Evolutionary conservation across 2,113 vertebrate species (phyloP), one percentile per base, ranked within the genome.

Genomic region (Sinocyclocheilus grahami): DNA sequence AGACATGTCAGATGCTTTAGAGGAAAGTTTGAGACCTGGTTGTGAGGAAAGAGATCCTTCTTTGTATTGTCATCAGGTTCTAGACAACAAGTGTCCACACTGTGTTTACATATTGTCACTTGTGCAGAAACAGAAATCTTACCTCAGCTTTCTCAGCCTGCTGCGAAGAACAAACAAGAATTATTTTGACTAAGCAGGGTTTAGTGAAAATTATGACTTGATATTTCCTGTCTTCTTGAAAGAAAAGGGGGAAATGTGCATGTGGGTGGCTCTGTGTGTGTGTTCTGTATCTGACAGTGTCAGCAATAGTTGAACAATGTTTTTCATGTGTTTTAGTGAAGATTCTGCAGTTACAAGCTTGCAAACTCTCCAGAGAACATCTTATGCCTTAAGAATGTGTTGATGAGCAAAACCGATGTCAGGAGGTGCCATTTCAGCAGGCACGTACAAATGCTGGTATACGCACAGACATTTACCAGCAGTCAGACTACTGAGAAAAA

Each of bases 341-440:
- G 84, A 48, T 67, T 72, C 62, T 71, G 60, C 18, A 22, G 78
- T 42, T 39, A 42, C 18, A 53, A 75, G 65, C 67, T 84, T 76
- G 63, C 46, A 67, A 24, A 46, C 84, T 78, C 74, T 82, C 78
- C 86, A 78, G 83, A 51, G 78, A 87, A 63, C 13, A 69, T 55
- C 51, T 77, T 82, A 46, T 84, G 77, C 69, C 39, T 86, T 82
- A 71, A 85, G 78, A 84, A 78, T 82, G 79, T 88, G 75, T 78
- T 77, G 77, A 91, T 85, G 81, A 89, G 58, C 76, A 86, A 69
- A 87, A 87, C 86, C 83, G 53, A 88, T 88, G 90, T 86, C 90
- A 74, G 63, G 62, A 83, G n/a, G 78, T 79, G 60, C 63, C 55
- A 27, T 83, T 85, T 83, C 63, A 87, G 79, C 86, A 78, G 39